Base-by-base conservation (phyloP, 2,113 vertebrate species). In the Shinisaurus crocodilurus region DNA sequence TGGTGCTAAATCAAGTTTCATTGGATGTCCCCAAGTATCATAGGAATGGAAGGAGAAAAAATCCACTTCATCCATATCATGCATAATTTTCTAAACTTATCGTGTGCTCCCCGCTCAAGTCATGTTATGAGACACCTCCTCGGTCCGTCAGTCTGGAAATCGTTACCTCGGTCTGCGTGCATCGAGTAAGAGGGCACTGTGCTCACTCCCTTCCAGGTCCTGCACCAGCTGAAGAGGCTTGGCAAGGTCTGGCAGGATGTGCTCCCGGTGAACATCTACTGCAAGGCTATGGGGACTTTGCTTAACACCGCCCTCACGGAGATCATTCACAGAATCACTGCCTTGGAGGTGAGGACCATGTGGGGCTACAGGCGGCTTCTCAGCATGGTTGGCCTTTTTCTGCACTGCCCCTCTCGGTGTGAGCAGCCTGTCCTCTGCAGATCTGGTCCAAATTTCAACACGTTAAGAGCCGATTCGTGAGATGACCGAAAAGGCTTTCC, bases 191-290 rank as follows among this genome's bases (percentile, higher is more conserved):
- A 79, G 29, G 20, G 8, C 16, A 2, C 13, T 18, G n/a, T n/a
- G 13, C 29, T 23, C 1, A 15, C 67, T 80, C 37, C 20, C 20
- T 94, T 96, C 80, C 93, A 99, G 99, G 98, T 99, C 1, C 94
- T 99, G 93, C 99, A 99, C 89, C 99, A 99, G 93, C 83, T 99
- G 88, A 99, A 97, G 92, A 97, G 98, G 69, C 95, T 99, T 93
- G 98, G 99, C 3, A 97, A 97, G 23, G 98, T 99, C 87, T 99
- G 99, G 99, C 99, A 99, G 95, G 99, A 99, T 2, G 98, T 99
- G 25, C 97, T 99, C 1, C 99, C 99, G 0, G 98, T 99, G 81
- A 98, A 96, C 6, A 97, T 99, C 72, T 99, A 99, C 91, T 99
- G 99, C 96, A 99, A 98, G 96, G 98, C 99, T 1, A 98, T 99